These are phyloP conservation scores for Abrostola tripartita DNA, from an alignment of 2,888 invertebrate genomes.

Conservation along the genomic window DNA sequence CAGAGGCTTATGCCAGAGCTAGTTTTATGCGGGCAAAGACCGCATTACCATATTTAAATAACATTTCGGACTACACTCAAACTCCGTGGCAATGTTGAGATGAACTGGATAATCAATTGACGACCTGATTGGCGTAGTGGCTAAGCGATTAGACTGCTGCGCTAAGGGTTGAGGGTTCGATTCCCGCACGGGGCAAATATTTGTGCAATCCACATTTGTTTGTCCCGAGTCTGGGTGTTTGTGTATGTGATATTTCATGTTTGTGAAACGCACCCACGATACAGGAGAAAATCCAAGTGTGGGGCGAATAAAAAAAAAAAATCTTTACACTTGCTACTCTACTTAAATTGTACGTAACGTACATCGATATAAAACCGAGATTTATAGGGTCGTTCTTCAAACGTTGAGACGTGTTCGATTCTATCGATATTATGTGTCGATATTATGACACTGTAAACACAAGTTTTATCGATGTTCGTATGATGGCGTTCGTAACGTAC, in stretches of 20 bases:
- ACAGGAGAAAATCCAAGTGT: too few species aligned
- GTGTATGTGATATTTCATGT: too few species aligned
- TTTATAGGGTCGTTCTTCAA: conserved; percentile 38
- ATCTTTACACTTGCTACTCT: conserved; percentile 9
- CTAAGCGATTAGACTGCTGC: too few species aligned
- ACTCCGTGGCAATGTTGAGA: conserved; percentile 6
- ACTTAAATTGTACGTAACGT: conserved; percentile 1
- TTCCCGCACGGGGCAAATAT: too few species aligned
- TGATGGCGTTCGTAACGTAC: conserved; percentile 16
- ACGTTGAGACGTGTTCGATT: conserved; percentile 27
- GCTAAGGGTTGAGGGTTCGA: too few species aligned
- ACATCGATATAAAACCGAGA: conserved; percentile 17
- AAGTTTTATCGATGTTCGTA: conserved; percentile 42
- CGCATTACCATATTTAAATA: conserved; percentile 34
- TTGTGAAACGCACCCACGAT: too few species aligned
- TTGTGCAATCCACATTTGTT: too few species aligned
- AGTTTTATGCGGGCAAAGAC: conserved; percentile 1
- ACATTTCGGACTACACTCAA: conserved; percentile 5
- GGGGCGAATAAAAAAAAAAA: too few species aligned
- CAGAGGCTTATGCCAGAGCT: conserved; percentile 1
- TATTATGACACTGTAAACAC: conserved; percentile 38
- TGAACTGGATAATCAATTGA: conserved; percentile 5
- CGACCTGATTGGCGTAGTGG: too few species aligned
- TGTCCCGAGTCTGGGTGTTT: too few species aligned
- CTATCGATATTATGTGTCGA: conserved; percentile 34